Base-by-base conservation (phyloP, 2,113 vertebrate genomes). In the Vireo altiloquus region DNA sequence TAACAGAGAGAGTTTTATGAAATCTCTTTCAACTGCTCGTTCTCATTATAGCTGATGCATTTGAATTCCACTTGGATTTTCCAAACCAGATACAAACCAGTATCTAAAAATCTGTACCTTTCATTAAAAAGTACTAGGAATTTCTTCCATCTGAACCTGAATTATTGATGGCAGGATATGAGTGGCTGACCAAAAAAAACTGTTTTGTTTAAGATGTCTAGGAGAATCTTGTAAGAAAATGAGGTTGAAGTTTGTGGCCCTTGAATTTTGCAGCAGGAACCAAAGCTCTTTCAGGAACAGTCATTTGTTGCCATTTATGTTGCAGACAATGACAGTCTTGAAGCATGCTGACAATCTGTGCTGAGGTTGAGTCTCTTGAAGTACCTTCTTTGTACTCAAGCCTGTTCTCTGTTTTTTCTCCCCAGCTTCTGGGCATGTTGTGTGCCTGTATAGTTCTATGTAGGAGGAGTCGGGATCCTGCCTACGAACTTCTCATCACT, bases 371-470 rank as follows among this genome's bases (percentile, higher is more conserved):
- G 27, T 82, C 37, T 77, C 63, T 49, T n/a, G 15, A 50, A 72
- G 39, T 54, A 4, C 16, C 13, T 70, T 27, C n/a, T 56, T 53
- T 56, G 39, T 66, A n/a, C 78, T 96, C 81, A 94, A 50, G n/a
- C 61, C 68, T 93, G 78, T 57, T 90, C 84, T 96, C 15, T 81
- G 71, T 70, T 97, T 89, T 66, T 66, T 84, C 65, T 68, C 97
- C 44, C 1, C 84, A 99, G 99, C 98, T 99, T 92, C 98, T 99
- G 97, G 99, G 99, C 86, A 99, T 99, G 99, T 94, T 99, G 95
- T 99, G 99, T 82, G 99, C 99, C 7, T 99, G 98, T 92, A 96
- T 99, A 35, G 99, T 99, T 69, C 89, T 99, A 90, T 99, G 98
- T 96, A 98, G 98, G 95, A 98, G 98, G 97, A 98, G 98, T 97